Conservation (phyloP, 2,113 vertebrate species). For the Mugil cephalus region DNA sequence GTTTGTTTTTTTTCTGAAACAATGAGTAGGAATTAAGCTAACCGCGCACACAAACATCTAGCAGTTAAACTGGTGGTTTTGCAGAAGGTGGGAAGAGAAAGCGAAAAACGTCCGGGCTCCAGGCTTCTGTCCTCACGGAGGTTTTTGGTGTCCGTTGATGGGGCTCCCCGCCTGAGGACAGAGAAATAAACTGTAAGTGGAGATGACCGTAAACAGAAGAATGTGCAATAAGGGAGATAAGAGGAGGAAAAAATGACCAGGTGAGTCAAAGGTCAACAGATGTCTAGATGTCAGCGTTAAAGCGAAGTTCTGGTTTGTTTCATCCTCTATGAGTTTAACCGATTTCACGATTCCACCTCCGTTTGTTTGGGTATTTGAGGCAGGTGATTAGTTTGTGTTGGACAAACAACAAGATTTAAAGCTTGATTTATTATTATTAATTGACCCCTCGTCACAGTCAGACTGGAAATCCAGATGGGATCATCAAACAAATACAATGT, state of each 20-base stretch:
- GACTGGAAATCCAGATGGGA: too few relatives aligned
- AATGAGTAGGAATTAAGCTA: slow-evolving; percentile 41
- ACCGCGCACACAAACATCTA: slow-evolving; percentile 35
- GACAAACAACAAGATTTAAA: too few relatives aligned
- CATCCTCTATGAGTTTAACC: too few relatives aligned
- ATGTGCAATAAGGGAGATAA: slow-evolving; percentile 31
- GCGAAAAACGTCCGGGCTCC: slow-evolving; percentile 32
- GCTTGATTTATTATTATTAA: too few relatives aligned
- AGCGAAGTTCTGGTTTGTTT: not conserved
- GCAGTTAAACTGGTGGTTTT: slow-evolving; percentile 34
- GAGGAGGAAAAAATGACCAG: slow-evolving; percentile 20
- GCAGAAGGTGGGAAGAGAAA: slow-evolving; percentile 50
- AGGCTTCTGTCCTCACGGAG: slow-evolving; percentile 74
- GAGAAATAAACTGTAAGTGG: slow-evolving; percentile 65
- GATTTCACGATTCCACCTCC: too few relatives aligned
- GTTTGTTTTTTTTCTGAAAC: slow-evolving; percentile 13
- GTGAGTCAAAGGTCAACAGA: slow-evolving; percentile 9
- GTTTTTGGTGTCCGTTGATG: slow-evolving; percentile 72
- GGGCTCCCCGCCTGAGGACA: slow-evolving; percentile 68
- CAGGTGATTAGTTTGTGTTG: too few relatives aligned
- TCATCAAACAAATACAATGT: too few relatives aligned
- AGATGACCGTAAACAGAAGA: slow-evolving; percentile 53
- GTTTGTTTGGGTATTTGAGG: too few relatives aligned
- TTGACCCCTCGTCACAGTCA: too few relatives aligned
- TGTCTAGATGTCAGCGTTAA: not conserved